These are phyloP conservation scores for Formica aserva DNA, from an alignment of 2,888 invertebrate species.

Conservation along the genomic window DNA sequence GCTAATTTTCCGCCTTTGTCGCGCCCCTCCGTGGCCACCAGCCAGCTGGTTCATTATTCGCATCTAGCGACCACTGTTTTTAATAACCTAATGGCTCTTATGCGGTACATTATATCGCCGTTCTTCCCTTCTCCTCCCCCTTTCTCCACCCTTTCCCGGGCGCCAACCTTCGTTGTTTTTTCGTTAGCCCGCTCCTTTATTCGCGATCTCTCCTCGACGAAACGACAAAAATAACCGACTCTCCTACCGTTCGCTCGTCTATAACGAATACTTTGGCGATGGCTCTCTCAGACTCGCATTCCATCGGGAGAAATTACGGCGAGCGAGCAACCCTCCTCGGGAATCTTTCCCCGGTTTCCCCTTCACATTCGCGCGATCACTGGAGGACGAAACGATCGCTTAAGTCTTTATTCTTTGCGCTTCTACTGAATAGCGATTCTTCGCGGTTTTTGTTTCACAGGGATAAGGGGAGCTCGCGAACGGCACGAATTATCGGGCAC, in stretches of 20 bases:
- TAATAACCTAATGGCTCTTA: conserved; percentile 85
- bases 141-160: conserved; percentile 43
- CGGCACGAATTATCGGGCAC: background rate
- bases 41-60: conserved; percentile 72
- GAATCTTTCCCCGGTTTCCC: conserved; percentile 58
- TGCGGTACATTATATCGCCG: conserved; percentile 79
- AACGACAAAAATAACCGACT: conserved; percentile 74
- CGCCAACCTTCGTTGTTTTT: conserved; percentile 32
- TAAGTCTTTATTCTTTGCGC: conserved; percentile 64
- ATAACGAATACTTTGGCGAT: conserved; percentile 33
- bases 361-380: conserved; percentile 67
- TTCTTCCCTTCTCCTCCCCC: conserved; percentile 36
- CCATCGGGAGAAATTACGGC: conserved; percentile 27
- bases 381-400: conserved; percentile 68
- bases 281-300: conserved; percentile 35
- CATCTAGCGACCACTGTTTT: conserved; percentile 80
- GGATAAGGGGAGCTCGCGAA: background rate
- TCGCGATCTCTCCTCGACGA: conserved; percentile 66
- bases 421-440: conserved; percentile 48
- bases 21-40: conserved; percentile 72
- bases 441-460: conserved; percentile 25
- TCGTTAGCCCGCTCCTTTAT: conserved; percentile 69
- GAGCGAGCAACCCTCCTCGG: conserved; percentile 47
- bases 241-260: conserved; percentile 43
- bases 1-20: conserved; percentile 81